These are phyloP conservation scores for Diadumene lineata DNA, from an alignment of 92 coral and sea anemone genomes.

Conservation along the genomic window DNA sequence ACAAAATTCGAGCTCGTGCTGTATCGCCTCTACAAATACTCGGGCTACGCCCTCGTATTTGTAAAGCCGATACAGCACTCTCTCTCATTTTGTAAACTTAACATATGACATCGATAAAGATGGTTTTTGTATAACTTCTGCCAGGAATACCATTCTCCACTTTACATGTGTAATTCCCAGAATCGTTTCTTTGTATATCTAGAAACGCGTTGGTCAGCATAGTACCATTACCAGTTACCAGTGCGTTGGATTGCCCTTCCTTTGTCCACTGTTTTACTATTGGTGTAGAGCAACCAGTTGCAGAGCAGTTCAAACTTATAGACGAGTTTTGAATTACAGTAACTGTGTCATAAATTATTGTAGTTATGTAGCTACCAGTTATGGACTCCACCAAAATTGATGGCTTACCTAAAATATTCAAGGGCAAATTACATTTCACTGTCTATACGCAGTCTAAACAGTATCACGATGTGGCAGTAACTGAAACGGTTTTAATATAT, in stretches of 20 bases:
- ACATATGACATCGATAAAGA: constrained; percentile 35
- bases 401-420: no score
- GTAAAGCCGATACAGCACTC: no score
- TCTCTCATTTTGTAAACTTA: constrained; percentile 2
- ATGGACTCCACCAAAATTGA: neutral
- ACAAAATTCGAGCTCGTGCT: no score
- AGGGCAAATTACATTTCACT: no score
- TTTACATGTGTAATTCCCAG: constrained; percentile 44
- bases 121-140: constrained; percentile 5
- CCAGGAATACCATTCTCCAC: constrained; percentile 50
- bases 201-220: neutral
- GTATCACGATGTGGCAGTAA: no score
- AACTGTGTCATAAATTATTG: neutral
- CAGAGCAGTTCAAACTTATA: constrained; percentile 22
- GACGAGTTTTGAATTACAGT: neutral
- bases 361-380: neutral
- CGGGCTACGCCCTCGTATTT: no score
- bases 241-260: neutral
- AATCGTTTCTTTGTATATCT: neutral
- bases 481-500: no score
- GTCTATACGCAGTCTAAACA: no score
- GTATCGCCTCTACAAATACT: no score
- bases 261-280: constrained; percentile 38
- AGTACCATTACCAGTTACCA: neutral
- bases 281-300: constrained; percentile 44